A percentile compares a stretch with the other conserved stretches of the same genome.
Conservation (phyloP, 2,113 vertebrate genomes). For the Corythornis vintsioides region DNA sequence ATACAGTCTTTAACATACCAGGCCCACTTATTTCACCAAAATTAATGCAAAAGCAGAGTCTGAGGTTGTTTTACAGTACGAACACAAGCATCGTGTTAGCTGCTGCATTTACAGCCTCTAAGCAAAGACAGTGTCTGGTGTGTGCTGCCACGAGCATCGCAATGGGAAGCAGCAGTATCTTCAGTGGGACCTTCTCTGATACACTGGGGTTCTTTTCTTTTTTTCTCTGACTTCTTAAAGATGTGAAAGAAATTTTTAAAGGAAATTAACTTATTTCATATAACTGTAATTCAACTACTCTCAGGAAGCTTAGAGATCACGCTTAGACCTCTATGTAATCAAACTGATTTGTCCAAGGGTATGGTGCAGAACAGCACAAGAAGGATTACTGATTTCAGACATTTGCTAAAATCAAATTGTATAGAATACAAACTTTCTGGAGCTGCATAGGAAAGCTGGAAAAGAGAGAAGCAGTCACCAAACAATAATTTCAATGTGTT, state of each 20-base stretch:
- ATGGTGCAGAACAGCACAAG: not conserved
- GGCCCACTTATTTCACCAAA: not conserved
- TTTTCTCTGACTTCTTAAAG: not conserved
- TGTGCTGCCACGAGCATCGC: not conserved
- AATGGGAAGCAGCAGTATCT: not conserved
- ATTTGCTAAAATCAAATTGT: not conserved
- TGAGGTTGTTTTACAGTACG: not conserved
- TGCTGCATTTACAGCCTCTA: not conserved
- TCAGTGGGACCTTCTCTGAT: not conserved
- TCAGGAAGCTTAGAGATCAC: not conserved
- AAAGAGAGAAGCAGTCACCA: not conserved
- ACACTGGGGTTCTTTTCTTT: not conserved
- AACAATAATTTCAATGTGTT: not conserved
- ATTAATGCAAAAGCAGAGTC: not conserved
- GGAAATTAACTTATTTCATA: not conserved
- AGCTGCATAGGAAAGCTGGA: not conserved
- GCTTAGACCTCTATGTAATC: not conserved
- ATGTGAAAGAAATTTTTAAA: not conserved
- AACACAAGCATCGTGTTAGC: not conserved
- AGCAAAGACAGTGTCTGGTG: not conserved
- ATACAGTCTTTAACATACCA: not conserved
- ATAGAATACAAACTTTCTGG: not conserved
- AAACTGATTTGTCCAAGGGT: not conserved
- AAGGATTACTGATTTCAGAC: not conserved
- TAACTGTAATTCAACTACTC: not conserved